phyloP scores from a whole-genome alignment of 2,888 invertebrate species.

The Microctonus aethiopoides region DNA sequence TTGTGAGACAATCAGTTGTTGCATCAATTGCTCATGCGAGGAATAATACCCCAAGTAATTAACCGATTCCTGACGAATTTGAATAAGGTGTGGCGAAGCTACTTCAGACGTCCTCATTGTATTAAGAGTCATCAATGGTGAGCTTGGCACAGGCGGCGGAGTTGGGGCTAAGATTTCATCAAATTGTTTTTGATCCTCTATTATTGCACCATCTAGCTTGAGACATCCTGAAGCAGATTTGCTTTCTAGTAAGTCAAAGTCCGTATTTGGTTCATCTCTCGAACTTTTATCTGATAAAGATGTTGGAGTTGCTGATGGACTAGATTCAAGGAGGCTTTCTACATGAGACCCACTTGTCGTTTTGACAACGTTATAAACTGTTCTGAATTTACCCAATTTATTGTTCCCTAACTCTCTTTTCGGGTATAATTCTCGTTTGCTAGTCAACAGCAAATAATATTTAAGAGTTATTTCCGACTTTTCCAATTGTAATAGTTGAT shows the following conservation, averaged over 20 bases:
- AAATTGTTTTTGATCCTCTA: conserved; percentile 25
- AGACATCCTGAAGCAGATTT: conserved; percentile 28
- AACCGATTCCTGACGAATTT: conserved; percentile 72
- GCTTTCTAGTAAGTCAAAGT: conserved; percentile 25
- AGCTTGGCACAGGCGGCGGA: conserved; percentile 63
- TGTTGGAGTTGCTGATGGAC: conserved; percentile 38
- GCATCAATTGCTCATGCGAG: conserved; percentile 76
- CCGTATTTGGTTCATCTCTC: conserved; percentile 36
- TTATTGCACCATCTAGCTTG: not conserved
- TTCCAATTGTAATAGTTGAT: conserved; percentile 56
- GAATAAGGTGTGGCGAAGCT: conserved; percentile 53
- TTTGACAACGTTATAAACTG: conserved; percentile 68
- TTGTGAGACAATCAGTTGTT: conserved; percentile 72
- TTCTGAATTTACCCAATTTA: conserved; percentile 73
- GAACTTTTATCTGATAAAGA: conserved; percentile 36
- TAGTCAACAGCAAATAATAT: conserved; percentile 62
- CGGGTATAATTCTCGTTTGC: conserved; percentile 71
- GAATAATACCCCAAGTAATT: conserved; percentile 79
- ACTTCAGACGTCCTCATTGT: conserved; percentile 35
- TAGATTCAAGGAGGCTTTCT: conserved; percentile 54
- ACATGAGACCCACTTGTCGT: conserved; percentile 52
- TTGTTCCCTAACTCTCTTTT: conserved; percentile 73
- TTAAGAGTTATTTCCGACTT: conserved; percentile 60
- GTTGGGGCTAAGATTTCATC: conserved; percentile 54
- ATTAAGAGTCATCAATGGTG: conserved; percentile 49